phyloP scores from a whole-genome alignment of 2,113 vertebrate species.

The Rhineura floridana region DNA sequence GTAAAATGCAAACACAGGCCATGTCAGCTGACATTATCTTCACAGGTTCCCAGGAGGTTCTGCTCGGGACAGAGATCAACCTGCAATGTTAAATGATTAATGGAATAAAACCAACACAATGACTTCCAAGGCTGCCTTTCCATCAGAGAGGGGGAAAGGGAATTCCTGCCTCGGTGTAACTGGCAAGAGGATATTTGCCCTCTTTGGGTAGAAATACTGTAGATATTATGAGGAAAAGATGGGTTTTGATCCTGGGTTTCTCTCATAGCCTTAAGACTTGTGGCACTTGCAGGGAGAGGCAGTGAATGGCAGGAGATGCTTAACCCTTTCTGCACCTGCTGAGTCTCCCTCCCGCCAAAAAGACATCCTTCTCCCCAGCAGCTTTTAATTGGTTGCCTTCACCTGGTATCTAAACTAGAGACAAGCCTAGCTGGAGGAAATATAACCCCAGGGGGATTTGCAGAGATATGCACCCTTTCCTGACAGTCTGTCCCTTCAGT shows the following conservation, averaged over 20 bases:
- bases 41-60: background rate
- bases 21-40: slow-evolving; percentile 29
- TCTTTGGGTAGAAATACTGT: background rate
- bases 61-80: slow-evolving; percentile 7
- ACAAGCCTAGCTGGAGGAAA: too few species aligned
- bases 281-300: too few species aligned
- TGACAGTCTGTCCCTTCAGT: too few species aligned
- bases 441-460: too few species aligned
- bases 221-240: background rate
- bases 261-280: too few species aligned
- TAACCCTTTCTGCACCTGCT: too few species aligned
- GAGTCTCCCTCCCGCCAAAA: too few species aligned
- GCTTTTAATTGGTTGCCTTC: too few species aligned
- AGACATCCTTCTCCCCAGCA: too few species aligned
- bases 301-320: too few species aligned
- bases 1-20: background rate
- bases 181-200: background rate
- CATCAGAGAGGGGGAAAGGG: background rate
- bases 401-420: too few species aligned
- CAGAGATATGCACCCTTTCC: too few species aligned
- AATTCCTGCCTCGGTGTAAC: background rate
- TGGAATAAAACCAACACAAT: background rate
- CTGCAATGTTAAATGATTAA: slow-evolving; percentile 8
- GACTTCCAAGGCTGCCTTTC: slow-evolving; percentile 26
- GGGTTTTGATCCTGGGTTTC: background rate